These are phyloP conservation scores for Acrocyrtus sp. DNA, from an alignment of 2,888 invertebrate species.

Conservation along the genomic window DNA sequence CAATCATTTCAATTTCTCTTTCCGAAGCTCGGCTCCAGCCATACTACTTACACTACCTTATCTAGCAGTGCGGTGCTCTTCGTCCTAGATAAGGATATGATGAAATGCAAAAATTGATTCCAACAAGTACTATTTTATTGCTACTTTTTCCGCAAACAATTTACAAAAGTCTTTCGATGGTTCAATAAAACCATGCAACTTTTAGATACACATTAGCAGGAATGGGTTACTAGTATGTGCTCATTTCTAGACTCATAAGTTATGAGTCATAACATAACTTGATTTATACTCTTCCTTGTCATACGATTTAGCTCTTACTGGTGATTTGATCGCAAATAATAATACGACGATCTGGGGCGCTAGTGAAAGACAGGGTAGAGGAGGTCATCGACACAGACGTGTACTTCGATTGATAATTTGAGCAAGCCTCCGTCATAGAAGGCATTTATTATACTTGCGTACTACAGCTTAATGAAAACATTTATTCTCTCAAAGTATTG, in stretches of 20 bases:
- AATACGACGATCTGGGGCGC: background rate
- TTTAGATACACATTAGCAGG: background rate
- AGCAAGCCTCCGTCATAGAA: too few relatives aligned
- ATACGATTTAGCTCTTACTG: background rate
- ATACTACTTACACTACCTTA: too few relatives aligned
- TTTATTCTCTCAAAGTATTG: background rate
- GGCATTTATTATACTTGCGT: background rate
- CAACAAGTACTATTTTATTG: background rate
- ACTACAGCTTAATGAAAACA: background rate
- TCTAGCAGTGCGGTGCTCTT: background rate
- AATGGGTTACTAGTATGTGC: background rate
- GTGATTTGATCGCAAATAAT: background rate
- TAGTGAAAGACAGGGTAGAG: background rate
- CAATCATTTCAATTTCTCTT: background rate
- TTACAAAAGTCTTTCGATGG: background rate
- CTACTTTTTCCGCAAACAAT: background rate
- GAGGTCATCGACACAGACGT: background rate
- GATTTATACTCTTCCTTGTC: background rate
- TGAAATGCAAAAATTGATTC: background rate
- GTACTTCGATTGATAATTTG: background rate
- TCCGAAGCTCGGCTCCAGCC: background rate
- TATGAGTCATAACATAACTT: background rate
- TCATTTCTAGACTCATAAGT: too few relatives aligned
- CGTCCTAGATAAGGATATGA: background rate
- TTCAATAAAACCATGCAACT: too few relatives aligned